Evolutionary conservation across 2,888 invertebrate genomes (phyloP).

Genomic region (Erannis defoliaria): DNA sequence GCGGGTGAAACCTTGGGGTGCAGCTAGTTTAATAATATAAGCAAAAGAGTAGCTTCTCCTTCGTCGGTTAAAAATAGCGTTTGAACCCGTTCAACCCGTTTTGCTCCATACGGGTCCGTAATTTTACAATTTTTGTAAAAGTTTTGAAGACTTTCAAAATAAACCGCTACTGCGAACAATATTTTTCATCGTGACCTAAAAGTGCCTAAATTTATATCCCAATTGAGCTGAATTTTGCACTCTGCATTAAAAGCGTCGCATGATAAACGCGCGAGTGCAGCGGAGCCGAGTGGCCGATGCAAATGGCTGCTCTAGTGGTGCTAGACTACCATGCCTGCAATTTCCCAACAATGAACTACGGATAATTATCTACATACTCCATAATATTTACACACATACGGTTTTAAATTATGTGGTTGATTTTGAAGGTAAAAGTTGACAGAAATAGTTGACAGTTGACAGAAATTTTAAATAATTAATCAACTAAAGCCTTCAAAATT

Average conservation of each 20-base stretch:
- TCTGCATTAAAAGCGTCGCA: slow-evolving; percentile 59
- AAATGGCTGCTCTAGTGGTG: slow-evolving; percentile 54
- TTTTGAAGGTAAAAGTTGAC: no score
- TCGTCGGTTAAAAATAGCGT: no score
- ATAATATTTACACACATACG: no score
- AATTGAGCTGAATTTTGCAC: slow-evolving; percentile 52
- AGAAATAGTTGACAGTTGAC: no score
- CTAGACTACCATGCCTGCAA: slow-evolving; percentile 3
- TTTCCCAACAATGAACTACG: slow-evolving; percentile 4
- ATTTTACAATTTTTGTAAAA: not conserved
- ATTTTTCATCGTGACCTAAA: not conserved
- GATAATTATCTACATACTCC: not conserved
- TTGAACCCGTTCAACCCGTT: no score
- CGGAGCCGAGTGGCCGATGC: slow-evolving; percentile 68
- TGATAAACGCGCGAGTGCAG: slow-evolving; percentile 69
- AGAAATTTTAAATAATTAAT: no score
- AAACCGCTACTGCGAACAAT: not conserved
- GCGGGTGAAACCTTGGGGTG: no score
- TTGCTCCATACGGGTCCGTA: not conserved
- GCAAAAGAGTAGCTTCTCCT: no score
- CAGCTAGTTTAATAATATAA: no score
- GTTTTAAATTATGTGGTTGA: no score
- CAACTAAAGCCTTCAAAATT: no score
- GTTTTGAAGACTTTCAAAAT: not conserved
- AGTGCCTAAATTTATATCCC: slow-evolving; percentile 2